Conservation (phyloP, 2,888 invertebrate species). For the Caradrina clavipalpis region DNA sequence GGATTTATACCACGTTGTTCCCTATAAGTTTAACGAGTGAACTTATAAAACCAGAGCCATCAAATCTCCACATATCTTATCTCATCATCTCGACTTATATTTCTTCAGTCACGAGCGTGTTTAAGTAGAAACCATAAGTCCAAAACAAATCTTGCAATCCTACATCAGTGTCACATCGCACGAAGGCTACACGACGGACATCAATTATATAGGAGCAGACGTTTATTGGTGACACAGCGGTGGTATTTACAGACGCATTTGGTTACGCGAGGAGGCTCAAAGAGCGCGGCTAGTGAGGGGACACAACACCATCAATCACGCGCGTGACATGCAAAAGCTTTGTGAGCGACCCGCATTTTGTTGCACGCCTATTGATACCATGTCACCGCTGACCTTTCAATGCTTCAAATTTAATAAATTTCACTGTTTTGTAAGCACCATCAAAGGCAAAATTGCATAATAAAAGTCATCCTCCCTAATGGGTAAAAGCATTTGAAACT, state of each 20-base stretch:
- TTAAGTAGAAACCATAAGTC: neutral
- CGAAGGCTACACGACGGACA: conserved; percentile 28
- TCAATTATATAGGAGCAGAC: conserved; percentile 54
- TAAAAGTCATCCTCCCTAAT: conserved; percentile 52
- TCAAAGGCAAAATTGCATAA: conserved; percentile 53
- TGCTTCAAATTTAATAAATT: conserved; percentile 64
- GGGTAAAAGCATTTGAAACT: conserved; percentile 49
- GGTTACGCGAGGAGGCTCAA: conserved; percentile 77
- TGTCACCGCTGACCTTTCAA: conserved; percentile 72
- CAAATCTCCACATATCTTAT: no score
- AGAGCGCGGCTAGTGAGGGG: conserved; percentile 67
- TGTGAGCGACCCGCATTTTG: conserved; percentile 76
- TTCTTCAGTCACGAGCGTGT: no score
- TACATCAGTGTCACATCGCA: conserved; percentile 11
- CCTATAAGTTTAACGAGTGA: no score
- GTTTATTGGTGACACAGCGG: conserved; percentile 68
- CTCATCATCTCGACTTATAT: no score
- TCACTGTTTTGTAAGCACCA: conserved; percentile 38
- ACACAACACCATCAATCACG: conserved; percentile 81
- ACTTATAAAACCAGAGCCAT: no score
- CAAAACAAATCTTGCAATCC: conserved; percentile 16
- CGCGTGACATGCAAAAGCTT: conserved; percentile 84
- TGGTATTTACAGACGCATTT: conserved; percentile 75
- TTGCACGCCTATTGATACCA: conserved; percentile 76
- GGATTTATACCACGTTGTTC: neutral